Percentiles rank a stretch among this genome's conserved stretches.
Conservation (phyloP, 2,888 invertebrate species). For the Rhagonycha lutea region DNA sequence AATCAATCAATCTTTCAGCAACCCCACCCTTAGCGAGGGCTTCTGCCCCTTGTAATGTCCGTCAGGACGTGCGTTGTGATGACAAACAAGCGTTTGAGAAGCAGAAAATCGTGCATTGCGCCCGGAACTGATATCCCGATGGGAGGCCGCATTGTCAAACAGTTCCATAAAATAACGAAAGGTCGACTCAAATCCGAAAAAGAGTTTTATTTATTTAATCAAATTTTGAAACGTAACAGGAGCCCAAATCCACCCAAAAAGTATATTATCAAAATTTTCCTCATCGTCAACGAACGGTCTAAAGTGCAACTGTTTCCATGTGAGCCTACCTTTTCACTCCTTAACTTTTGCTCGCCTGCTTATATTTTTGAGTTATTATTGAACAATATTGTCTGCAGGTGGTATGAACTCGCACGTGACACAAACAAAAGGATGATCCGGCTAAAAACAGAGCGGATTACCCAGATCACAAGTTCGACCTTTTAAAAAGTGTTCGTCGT, state of each 20-base stretch:
- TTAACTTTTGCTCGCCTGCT: background rate
- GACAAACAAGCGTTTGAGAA: conserved; percentile 51
- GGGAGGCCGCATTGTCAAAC: conserved; percentile 26
- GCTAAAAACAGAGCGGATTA: conserved; percentile 41
- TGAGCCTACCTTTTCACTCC: background rate
- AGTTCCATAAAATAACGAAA: conserved; percentile 2
- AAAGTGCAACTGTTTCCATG: background rate
- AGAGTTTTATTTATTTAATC: background rate
- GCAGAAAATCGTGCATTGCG: conserved; percentile 47
- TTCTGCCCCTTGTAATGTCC: conserved; percentile 39
- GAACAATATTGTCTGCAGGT: conserved; percentile 39
- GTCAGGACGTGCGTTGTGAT: conserved; percentile 42
- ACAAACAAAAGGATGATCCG: conserved; percentile 42
- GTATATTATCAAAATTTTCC: background rate
- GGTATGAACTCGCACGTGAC: conserved; percentile 44
- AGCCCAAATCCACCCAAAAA: background rate
- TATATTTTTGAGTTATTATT: background rate
- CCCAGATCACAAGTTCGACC: conserved; percentile 28
- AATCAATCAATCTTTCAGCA: conserved; percentile 42
- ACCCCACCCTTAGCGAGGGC: conserved; percentile 29
- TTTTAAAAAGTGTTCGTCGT: conserved; percentile 17
- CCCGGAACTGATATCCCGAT: conserved; percentile 31
- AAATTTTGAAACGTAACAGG: background rate
- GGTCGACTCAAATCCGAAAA: background rate
- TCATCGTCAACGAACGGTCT: background rate